Conservation (phyloP, 1,140 invertebrate genomes). For the Drosophila trapezifrons region DNA sequence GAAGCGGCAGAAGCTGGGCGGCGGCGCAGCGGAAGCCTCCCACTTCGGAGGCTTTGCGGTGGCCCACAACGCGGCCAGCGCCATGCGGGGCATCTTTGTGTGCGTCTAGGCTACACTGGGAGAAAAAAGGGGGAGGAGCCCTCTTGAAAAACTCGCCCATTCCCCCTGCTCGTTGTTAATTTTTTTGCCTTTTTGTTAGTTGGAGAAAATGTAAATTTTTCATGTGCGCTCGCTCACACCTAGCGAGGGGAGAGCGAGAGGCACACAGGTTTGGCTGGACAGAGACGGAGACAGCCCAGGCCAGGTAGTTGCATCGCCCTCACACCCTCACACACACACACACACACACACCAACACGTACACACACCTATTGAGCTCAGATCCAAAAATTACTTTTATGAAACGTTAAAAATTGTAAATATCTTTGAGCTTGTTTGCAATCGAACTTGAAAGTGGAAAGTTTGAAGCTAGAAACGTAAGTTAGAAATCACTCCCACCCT, state of each 20-base stretch:
- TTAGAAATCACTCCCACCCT: constrained; percentile 39
- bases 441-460: constrained; percentile 31
- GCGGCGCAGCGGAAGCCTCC: constrained; percentile 27
- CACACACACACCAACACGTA: constrained; percentile 18
- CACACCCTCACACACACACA: constrained; percentile 23
- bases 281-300: constrained; percentile 45
- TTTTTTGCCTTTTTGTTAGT: constrained; percentile 46
- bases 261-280: constrained; percentile 34
- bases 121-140: constrained; percentile 57
- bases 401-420: constrained; percentile 62
- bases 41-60: constrained; percentile 67
- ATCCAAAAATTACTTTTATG: constrained; percentile 80
- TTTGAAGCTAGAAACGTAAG: constrained; percentile 10
- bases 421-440: constrained; percentile 45
- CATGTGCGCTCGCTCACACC: constrained; percentile 52
- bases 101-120: constrained; percentile 55
- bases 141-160: background rate
- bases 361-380: constrained; percentile 59
- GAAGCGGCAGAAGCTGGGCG: constrained; percentile 73
- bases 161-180: constrained; percentile 49
- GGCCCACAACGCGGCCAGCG: constrained; percentile 64
- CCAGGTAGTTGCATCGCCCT: constrained; percentile 54
- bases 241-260: constrained; percentile 28
- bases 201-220: constrained; percentile 51
- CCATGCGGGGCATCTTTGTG: constrained; percentile 78